These are phyloP conservation scores for Sarcophaga variegata DNA, from an alignment of 2,888 invertebrate genomes.

Conservation along the genomic window DNA sequence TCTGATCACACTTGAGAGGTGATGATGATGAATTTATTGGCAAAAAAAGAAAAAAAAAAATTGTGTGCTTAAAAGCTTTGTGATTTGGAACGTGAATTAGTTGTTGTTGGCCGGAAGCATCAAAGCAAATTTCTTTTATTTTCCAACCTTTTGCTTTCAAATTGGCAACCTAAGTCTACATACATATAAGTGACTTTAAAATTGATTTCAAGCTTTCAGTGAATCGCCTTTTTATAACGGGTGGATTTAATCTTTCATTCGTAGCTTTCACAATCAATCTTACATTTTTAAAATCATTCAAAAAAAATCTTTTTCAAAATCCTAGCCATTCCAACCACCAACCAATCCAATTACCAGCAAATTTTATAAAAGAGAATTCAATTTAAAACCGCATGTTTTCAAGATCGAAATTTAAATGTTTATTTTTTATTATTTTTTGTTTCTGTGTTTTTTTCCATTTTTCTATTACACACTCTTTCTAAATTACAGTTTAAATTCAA, in stretches of 20 bases:
- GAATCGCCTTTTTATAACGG: slow-evolving; percentile 30
- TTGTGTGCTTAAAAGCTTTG: slow-evolving; percentile 15
- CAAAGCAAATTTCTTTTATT: slow-evolving; percentile 57
- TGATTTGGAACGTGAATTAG: neutral
- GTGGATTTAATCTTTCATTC: neutral
- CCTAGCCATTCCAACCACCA: neutral
- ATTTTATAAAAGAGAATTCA: neutral
- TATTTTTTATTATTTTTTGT: slow-evolving; percentile 73
- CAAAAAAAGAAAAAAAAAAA: neutral
- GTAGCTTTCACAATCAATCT: neutral
- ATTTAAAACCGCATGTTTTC: neutral
- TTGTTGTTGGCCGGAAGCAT: slow-evolving; percentile 69
- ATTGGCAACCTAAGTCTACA: neutral
- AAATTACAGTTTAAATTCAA: slow-evolving; percentile 72
- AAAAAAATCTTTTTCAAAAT: neutral
- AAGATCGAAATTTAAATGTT: slow-evolving; percentile 70
- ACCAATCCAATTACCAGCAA: neutral
- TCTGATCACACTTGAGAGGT: neutral
- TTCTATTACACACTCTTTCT: slow-evolving; percentile 45
- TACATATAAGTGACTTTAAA: neutral
- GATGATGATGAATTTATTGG: neutral
- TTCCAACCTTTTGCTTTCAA: neutral
- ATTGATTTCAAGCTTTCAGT: neutral
- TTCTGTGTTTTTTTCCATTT: slow-evolving; percentile 66
- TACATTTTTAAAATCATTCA: neutral